These are phyloP conservation scores for Heliconius himera DNA, from an alignment of 1,140 invertebrate genomes.

Conservation along the genomic window DNA sequence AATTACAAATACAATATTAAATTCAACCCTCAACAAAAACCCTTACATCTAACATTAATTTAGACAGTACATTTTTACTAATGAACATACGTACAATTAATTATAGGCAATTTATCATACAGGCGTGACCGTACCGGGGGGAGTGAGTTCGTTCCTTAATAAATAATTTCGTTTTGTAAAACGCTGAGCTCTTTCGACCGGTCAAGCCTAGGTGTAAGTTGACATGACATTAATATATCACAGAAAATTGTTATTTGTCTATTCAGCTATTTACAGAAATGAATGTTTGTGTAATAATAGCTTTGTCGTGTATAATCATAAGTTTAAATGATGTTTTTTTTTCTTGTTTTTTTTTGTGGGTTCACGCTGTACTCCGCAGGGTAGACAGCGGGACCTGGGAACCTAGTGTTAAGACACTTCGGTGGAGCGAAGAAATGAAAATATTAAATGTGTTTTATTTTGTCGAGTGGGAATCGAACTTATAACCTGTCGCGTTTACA, in stretches of 20 bases:
- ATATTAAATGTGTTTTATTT: no score
- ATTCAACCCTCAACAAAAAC: no score
- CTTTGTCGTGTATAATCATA: not conserved
- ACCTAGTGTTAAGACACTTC: no score
- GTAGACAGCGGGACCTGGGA: no score
- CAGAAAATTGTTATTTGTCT: constrained; percentile 6
- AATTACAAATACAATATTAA: no score
- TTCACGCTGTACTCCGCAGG: no score
- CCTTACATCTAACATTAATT: constrained; percentile 1
- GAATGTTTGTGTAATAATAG: not conserved
- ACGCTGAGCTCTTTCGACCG: not conserved
- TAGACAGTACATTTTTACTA: constrained; percentile 5
- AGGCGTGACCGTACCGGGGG: not conserved
- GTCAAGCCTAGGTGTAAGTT: constrained; percentile 10
- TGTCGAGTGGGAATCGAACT: no score
- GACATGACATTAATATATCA: constrained; percentile 5
- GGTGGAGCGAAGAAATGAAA: no score
- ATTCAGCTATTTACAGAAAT: not conserved
- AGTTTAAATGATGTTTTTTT: no score
- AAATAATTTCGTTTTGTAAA: constrained; percentile 13
- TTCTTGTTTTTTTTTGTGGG: no score
- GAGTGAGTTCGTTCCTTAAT: not conserved
- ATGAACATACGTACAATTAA: constrained; percentile 13
- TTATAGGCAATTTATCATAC: constrained; percentile 7
- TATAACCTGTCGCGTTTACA: no score